phyloP scores from a whole-genome alignment of 2,797 vertebrate species.

The Moxostoma hubbsi region DNA sequence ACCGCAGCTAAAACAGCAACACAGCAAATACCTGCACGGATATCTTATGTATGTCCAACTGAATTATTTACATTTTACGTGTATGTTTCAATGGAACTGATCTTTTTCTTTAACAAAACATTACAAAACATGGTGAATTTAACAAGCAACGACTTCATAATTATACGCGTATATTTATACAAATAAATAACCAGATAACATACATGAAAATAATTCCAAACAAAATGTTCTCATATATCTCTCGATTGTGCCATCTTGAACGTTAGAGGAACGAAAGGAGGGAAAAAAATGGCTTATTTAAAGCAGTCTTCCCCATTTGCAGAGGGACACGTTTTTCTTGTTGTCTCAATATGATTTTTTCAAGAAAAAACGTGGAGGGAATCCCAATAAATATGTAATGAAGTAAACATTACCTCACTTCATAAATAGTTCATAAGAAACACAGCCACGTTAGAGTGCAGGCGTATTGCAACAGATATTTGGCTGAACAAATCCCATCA shows the following conservation, averaged over 20 bases:
- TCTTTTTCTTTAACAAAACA: constrained; percentile 81
- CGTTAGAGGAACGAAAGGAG: constrained; percentile 64
- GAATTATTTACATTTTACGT: constrained; percentile 97
- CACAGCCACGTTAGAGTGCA: constrained; percentile 78
- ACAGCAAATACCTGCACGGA: constrained; percentile 95
- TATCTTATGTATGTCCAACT: constrained; percentile 91
- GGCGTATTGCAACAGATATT: constrained; percentile 63
- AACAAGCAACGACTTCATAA: constrained; percentile 88
- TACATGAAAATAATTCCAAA: constrained; percentile 80
- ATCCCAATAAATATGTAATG: constrained; percentile 98
- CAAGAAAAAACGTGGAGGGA: constrained; percentile 81
- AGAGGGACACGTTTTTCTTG: constrained; percentile 72
- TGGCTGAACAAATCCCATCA: constrained; percentile 61
- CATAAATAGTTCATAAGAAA: constrained; percentile 89
- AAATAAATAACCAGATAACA: constrained; percentile 83
- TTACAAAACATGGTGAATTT: constrained; percentile 88
- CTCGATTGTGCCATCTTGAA: constrained; percentile 79
- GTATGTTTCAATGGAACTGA: constrained; percentile 81
- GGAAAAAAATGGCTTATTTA: constrained; percentile 66
- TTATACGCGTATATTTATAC: constrained; percentile 83
- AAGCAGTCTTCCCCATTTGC: constrained; percentile 69
- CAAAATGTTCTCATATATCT: constrained; percentile 76
- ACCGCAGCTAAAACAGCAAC: constrained; percentile 85
- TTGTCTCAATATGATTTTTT: constrained; percentile 82
- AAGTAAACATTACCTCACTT: constrained; percentile 95